Evolutionary conservation across 2,797 vertebrate species (phyloP).

Genomic region (Mormyrops boulengeri): DNA sequence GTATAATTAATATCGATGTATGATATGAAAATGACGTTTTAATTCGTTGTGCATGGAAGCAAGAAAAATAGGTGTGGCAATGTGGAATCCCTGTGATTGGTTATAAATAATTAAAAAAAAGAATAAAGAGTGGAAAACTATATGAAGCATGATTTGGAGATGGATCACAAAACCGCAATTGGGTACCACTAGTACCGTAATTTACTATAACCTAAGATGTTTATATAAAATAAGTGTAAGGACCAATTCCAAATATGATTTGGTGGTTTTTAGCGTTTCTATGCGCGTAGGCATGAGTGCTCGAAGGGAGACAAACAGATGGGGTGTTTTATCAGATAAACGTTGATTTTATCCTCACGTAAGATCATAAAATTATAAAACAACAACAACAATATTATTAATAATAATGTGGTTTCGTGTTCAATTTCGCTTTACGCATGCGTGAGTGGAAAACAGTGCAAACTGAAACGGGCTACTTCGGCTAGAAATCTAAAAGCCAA

Average conservation of each 20-base stretch:
- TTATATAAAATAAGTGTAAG: neutral
- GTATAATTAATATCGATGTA: neutral
- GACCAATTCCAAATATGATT: neutral
- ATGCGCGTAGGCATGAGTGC: neutral
- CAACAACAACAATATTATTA: neutral
- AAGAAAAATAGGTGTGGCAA: neutral
- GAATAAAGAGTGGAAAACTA: neutral
- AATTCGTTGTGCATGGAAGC: neutral
- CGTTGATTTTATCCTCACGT: neutral
- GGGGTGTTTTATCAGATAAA: neutral
- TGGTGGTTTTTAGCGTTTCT: neutral
- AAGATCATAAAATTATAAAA: neutral
- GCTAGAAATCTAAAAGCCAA: neutral
- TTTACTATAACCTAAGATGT: neutral
- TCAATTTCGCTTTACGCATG: neutral
- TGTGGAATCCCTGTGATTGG: neutral
- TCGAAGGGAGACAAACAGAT: neutral
- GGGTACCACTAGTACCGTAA: neutral
- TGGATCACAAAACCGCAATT: neutral
- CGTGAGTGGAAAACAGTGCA: neutral
- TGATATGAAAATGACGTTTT: neutral
- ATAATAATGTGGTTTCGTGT: neutral
- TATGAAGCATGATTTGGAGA: neutral
- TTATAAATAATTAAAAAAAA: neutral
- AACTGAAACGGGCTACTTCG: neutral